Conservation (phyloP, 2,113 vertebrate species). For the Salvelinus alpinus region DNA sequence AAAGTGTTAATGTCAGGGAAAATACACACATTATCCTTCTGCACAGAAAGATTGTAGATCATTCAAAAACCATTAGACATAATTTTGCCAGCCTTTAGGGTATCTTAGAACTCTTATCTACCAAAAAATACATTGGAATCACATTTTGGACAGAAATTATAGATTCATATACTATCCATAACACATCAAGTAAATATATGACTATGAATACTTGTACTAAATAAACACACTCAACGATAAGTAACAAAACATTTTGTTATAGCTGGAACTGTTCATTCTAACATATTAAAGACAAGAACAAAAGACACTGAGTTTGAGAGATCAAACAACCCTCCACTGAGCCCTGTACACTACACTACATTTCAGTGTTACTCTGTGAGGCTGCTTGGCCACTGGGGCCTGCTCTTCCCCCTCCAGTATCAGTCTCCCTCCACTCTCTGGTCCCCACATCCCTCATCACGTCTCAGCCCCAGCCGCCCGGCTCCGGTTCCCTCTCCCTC, state of each 20-base stretch:
- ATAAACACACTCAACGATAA: not conserved
- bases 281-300: too few species aligned
- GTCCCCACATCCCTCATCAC: conserved; percentile 42
- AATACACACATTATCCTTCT: too few species aligned
- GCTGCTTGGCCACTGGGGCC: not conserved
- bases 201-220: not conserved
- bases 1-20: not conserved
- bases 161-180: too few species aligned
- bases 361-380: too few species aligned
- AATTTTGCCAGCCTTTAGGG: not conserved
- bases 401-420: not conserved
- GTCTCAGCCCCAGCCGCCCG: conserved; percentile 27
- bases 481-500: conserved; percentile 38
- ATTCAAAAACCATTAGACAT: too few species aligned
- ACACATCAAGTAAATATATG: not conserved
- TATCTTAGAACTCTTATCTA: too few species aligned
- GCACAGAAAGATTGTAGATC: too few species aligned
- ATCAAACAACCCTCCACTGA: too few species aligned
- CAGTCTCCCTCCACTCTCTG: conserved; percentile 4
- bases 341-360: too few species aligned
- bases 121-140: too few species aligned
- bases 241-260: not conserved
- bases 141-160: too few species aligned
- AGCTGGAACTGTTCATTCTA: not conserved
- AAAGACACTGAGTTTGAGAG: too few species aligned